Evolutionary conservation across 1,140 invertebrate species (phyloP), one percentile per base, ranked within the genome.

Genomic region (Lutraria rhynchaena): DNA sequence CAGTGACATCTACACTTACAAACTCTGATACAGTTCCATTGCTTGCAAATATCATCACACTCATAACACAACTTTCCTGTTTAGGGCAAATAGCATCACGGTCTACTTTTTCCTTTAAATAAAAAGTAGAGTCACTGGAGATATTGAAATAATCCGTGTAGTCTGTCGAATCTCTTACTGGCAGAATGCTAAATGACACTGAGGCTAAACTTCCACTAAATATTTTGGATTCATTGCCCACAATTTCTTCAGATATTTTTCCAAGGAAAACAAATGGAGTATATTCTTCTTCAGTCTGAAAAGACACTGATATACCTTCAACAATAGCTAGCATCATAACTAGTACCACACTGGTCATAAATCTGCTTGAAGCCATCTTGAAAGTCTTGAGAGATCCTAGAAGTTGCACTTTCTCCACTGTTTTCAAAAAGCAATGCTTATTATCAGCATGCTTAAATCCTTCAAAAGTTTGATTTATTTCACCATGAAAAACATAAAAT

Each of bases 1-100:
- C 73, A 35, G 67, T 85, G 7, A 91, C 84, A 51, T 51, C 37
- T 37, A 86, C 71, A 19, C 74, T 35, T 19, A 74, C 31, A 74
- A 74, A 57, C 31, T 60, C 53, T 31, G 33, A 67, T 7, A 35
- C 31, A n/a, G 78, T 71, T n/a, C 46, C 27, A 13, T 31, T 31
- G n/a, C 11, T 81, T 11, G 44, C 57, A 63, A 33, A 22, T 35
- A 73, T 41, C 3, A 73, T 13, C 3, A 81, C 44, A n/a, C 13
- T 51, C 31, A 81, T 46, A 41, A 37, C 22, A 65, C 78, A 81
- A 3, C 33, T 41, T n/a, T 51, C 24, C 11, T 46, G 37, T 53
- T 51, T 22, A 35, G 57, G 44, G 35, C 69, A 73, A 11, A 81
- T 29, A 15, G 7, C 57, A 31, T 81, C 78, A 9, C 78, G 37